Conservation (phyloP, 1,140 invertebrate species). For the Caenorhabditis remanei region DNA sequence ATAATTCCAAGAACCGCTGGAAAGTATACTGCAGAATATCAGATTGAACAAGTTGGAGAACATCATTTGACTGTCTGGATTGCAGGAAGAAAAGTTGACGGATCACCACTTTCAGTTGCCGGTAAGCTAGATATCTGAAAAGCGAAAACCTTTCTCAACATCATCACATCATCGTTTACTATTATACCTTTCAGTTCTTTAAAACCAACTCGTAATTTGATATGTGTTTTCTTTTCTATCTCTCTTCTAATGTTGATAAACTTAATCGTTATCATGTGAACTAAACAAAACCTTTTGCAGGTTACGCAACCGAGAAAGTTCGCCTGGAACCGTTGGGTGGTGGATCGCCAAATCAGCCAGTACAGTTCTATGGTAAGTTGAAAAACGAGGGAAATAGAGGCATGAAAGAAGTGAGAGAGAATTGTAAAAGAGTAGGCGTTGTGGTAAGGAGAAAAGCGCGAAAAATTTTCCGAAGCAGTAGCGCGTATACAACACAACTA, state of each 20-base stretch:
- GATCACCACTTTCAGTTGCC: constrained; percentile 79
- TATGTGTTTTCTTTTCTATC: neutral
- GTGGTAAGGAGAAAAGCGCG: constrained; percentile 24
- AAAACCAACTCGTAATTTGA: neutral
- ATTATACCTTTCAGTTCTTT: too few species aligned
- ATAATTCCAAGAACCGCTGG: constrained; percentile 59
- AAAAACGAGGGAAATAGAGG: neutral
- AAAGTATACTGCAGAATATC: constrained; percentile 68
- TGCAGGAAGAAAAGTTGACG: constrained; percentile 92
- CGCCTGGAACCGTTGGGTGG: constrained; percentile 70
- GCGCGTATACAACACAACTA: constrained; percentile 48
- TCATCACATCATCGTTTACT: neutral
- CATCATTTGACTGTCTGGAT: constrained; percentile 86
- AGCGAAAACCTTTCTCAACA: neutral
- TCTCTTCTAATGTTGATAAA: neutral
- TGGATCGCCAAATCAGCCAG: constrained; percentile 71
- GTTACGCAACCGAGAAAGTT: constrained; percentile 69
- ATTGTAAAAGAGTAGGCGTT: constrained; percentile 38
- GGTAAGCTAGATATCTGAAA: neutral
- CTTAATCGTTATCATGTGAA: neutral
- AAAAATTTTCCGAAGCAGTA: constrained; percentile 48
- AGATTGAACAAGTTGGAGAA: constrained; percentile 84
- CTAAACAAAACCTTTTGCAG: constrained; percentile 62
- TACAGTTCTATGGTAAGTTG: constrained; percentile 77
- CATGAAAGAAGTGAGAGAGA: neutral